Evolutionary conservation across 1,140 invertebrate genomes (phyloP).

Genomic region (Drosophila sp.): DNA sequence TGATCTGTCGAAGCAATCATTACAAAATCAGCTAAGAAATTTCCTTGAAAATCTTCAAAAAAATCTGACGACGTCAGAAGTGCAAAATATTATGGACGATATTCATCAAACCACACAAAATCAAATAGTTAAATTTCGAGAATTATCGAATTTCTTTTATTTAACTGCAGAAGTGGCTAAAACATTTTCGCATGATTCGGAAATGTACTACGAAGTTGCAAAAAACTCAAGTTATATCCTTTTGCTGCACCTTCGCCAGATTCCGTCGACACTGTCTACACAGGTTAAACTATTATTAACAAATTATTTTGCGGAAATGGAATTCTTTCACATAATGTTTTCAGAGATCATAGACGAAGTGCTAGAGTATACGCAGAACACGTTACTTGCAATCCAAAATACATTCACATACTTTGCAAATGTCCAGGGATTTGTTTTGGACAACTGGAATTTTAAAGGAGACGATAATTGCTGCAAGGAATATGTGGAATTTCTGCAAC

Average conservation of each 20-base stretch:
- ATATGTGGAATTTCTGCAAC: conserved; percentile 70
- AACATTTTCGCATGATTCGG: conserved; percentile 49
- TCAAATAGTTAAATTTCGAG: conserved; percentile 41
- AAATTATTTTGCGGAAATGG: conserved; percentile 79
- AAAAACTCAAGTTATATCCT: conserved; percentile 66
- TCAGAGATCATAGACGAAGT: conserved; percentile 72
- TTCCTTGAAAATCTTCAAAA: conserved; percentile 73
- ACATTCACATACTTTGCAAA: conserved; percentile 66
- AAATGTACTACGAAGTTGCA: conserved; percentile 54
- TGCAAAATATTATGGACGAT: conserved; percentile 43
- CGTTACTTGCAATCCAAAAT: conserved; percentile 43
- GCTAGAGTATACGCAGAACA: conserved; percentile 64
- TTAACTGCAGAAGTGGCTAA: conserved; percentile 37
- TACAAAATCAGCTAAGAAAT: conserved; percentile 60
- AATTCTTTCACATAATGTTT: conserved; percentile 74
- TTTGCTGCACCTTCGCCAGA: conserved; percentile 67
- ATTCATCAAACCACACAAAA: conserved; percentile 20
- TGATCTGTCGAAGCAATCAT: conserved; percentile 48
- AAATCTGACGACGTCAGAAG: conserved; percentile 68
- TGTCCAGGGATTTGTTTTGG: conserved; percentile 53
- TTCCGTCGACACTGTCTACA: conserved; percentile 61
- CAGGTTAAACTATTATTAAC: conserved; percentile 61
- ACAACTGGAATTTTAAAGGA: conserved; percentile 60
- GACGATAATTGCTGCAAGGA: conserved; percentile 54
- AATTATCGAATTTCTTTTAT: conserved; percentile 60